phyloP scores from a whole-genome alignment of 2,797 vertebrate genomes.

The Gastrophryne carolinensis region DNA sequence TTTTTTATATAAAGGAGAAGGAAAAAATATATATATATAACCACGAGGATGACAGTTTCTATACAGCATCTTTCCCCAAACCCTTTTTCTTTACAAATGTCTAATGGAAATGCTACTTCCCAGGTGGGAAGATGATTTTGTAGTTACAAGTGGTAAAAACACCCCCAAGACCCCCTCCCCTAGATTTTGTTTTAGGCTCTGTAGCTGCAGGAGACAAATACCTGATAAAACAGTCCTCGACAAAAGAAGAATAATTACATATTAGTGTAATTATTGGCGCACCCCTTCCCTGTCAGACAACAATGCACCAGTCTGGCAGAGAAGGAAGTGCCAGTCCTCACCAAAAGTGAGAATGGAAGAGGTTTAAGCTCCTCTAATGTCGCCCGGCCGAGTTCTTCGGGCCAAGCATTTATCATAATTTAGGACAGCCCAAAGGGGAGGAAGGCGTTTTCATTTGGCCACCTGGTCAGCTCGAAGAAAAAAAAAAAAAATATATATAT shows the following conservation, averaged over 20 bases:
- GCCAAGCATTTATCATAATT: background rate
- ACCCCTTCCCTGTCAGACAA: slow-evolving; percentile 35
- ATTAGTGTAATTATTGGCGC: slow-evolving; percentile 23
- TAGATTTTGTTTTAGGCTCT: slow-evolving; percentile 51
- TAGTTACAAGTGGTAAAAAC: slow-evolving; percentile 41
- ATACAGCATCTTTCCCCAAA: slow-evolving; percentile 16
- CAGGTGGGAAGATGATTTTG: slow-evolving; percentile 4
- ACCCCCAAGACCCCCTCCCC: background rate
- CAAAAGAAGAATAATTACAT: slow-evolving; percentile 27
- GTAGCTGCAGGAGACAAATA: slow-evolving; percentile 39
- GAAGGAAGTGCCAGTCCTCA: background rate
- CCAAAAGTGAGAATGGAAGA: slow-evolving; percentile 15
- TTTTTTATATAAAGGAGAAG: background rate
- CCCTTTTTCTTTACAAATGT: slow-evolving; percentile 20
- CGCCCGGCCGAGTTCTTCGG: background rate
- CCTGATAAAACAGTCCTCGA: slow-evolving; percentile 42
- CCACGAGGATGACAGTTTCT: slow-evolving; percentile 18
- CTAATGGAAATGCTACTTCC: slow-evolving; percentile 10
- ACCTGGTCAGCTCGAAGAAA: slow-evolving; percentile 10
- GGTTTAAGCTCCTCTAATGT: slow-evolving; percentile 3
- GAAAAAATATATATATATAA: background rate
- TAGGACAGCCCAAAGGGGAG: background rate
- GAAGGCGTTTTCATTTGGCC: slow-evolving; percentile 14
- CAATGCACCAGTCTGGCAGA: slow-evolving; percentile 5
- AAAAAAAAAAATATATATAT: background rate